phyloP scores from a whole-genome alignment of 2,113 vertebrate genomes.

The Notiomystis cincta region DNA sequence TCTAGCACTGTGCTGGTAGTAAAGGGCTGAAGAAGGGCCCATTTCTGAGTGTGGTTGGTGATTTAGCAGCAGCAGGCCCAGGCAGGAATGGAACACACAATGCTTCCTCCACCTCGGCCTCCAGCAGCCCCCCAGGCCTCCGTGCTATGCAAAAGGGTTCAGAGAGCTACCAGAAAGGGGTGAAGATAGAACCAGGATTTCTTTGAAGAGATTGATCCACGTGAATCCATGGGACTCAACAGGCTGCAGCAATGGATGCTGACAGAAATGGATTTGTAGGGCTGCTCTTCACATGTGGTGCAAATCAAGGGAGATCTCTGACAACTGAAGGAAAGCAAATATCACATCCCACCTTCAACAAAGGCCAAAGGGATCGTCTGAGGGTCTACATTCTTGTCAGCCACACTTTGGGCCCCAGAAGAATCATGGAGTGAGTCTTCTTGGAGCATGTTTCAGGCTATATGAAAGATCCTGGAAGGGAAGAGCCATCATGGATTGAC shows the following conservation, averaged over 20 bases:
- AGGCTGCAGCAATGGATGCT: not conserved
- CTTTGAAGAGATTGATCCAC: not conserved
- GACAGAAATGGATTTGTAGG: not conserved
- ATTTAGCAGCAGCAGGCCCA: not conserved
- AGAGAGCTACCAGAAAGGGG: not conserved
- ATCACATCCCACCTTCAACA: not conserved
- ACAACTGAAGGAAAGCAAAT: not conserved
- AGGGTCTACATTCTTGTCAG: not conserved
- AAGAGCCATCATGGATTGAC: not conserved
- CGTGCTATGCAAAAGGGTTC: not conserved
- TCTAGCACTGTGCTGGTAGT: not conserved
- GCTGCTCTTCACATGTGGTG: not conserved
- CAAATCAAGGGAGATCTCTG: not conserved
- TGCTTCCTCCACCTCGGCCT: not conserved
- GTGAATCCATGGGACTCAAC: not conserved
- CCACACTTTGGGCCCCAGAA: not conserved
- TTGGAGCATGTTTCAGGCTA: not conserved
- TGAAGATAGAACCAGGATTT: not conserved
- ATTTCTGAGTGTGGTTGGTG: not conserved
- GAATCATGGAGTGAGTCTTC: not conserved
- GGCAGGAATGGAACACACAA: not conserved
- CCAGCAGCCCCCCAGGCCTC: not conserved
- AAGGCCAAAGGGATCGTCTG: not conserved
- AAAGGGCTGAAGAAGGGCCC: not conserved
- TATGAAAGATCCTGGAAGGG: not conserved